Percentiles rank a stretch among this genome's conserved stretches.
Evolutionary conservation across 2,797 vertebrate species (phyloP).

Genomic region (Gorsachius magnificus): DNA sequence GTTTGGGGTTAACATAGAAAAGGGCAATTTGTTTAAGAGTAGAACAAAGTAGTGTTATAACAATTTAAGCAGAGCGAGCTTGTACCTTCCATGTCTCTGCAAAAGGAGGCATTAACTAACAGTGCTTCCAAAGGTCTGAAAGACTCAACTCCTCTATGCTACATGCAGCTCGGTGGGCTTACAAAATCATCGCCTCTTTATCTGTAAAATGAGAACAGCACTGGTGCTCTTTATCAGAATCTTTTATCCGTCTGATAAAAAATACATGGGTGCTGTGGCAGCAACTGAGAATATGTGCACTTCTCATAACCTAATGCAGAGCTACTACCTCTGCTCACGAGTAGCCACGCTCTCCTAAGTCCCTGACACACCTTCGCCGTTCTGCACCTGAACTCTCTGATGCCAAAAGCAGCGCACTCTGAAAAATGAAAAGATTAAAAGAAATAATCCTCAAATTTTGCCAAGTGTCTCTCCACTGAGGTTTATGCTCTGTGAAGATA

Average conservation of each 20-base stretch:
- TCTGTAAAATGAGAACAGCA: neutral
- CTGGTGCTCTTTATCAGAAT: neutral
- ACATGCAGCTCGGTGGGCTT: neutral
- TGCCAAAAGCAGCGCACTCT: neutral
- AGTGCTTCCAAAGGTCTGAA: neutral
- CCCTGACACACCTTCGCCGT: neutral
- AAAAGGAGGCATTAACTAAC: neutral
- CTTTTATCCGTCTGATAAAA: neutral
- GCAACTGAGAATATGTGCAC: neutral
- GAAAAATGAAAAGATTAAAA: neutral
- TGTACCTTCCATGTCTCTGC: neutral
- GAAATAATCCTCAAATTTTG: neutral
- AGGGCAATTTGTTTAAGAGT: neutral
- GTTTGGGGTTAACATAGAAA: neutral
- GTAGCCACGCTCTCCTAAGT: neutral
- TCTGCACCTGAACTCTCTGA: neutral
- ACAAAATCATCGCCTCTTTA: neutral
- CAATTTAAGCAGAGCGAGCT: neutral
- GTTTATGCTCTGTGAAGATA: neutral
- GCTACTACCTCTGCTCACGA: neutral
- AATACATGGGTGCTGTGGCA: neutral
- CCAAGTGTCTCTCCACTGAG: neutral
- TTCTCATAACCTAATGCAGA: fast-evolving
- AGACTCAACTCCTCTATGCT: neutral
- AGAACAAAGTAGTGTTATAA: neutral